phyloP scores from a whole-genome alignment of 2,797 vertebrate species.

The Scomberomorus guttatus region DNA sequence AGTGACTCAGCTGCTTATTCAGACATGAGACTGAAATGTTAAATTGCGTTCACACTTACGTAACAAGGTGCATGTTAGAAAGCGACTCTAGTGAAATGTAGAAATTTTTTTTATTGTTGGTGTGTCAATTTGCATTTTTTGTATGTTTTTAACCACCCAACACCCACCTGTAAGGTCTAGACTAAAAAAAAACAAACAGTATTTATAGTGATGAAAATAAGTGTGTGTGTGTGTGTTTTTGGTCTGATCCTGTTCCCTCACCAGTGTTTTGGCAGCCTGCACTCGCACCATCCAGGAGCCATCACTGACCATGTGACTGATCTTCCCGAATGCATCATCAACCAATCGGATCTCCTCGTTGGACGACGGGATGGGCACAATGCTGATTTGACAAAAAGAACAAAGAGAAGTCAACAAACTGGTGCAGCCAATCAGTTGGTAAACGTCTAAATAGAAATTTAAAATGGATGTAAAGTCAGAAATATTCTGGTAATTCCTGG shows the following conservation, averaged over 20 bases:
- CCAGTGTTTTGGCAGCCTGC: conserved; percentile 95
- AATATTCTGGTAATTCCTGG: too few species aligned
- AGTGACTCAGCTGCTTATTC: too few species aligned
- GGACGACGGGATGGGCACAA: conserved; percentile 97
- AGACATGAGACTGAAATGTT: too few species aligned
- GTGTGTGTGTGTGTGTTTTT: neutral
- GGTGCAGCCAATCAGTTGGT: neutral
- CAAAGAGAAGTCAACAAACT: neutral
- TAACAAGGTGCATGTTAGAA: too few species aligned
- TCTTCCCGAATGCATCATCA: conserved; percentile 97
- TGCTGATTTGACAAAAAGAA: conserved; percentile 81
- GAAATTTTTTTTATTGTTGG: too few species aligned
- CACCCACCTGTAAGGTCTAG: neutral
- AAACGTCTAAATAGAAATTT: neutral
- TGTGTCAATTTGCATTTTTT: too few species aligned
- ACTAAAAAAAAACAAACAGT: neutral
- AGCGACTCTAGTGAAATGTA: too few species aligned
- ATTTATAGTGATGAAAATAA: neutral
- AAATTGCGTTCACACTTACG: too few species aligned
- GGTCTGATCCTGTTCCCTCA: conserved; percentile 71
- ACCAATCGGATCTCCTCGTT: conserved; percentile 98
- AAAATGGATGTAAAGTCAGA: neutral
- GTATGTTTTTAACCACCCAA: neutral
- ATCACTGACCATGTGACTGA: conserved; percentile 98
- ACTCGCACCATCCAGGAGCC: conserved; percentile 98